Percentiles rank a stretch among this genome's conserved stretches.
Conservation (phyloP, 30 jellyfish, hydroid and myxozoan genomes). For the Hydra vulgaris region DNA sequence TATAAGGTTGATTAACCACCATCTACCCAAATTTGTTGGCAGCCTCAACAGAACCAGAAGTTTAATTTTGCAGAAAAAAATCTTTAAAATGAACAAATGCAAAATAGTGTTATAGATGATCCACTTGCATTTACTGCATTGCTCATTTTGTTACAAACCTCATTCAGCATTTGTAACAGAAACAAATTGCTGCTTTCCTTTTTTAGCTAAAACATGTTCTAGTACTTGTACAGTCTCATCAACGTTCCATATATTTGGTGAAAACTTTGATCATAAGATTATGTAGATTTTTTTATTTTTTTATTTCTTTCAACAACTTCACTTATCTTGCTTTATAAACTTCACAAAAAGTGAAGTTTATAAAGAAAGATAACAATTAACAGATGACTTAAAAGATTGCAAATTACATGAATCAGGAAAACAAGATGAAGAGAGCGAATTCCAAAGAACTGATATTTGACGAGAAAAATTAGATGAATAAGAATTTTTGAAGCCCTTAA, state of each 20-base stretch:
- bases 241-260: neutral
- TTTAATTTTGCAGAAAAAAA: neutral
- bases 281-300: no score
- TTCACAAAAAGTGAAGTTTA: no score
- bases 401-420: no score
- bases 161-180: neutral
- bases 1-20: neutral
- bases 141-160: neutral
- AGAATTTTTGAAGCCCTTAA: no score
- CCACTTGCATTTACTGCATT: neutral
- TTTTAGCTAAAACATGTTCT: neutral
- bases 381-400: no score
- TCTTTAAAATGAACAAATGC: neutral
- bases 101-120: neutral
- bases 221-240: neutral
- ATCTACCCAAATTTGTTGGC: neutral
- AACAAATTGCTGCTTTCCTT: neutral
- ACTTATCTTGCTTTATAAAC: no score
- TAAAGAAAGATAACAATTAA: no score
- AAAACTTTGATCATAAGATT: neutral
- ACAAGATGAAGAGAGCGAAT: no score
- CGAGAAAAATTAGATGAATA: no score
- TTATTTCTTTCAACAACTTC: no score
- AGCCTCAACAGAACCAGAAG: neutral
- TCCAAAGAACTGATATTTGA: no score